Evolutionary conservation across 2,113 vertebrate species (phyloP).

Genomic region (Aldabrachelys gigantea): DNA sequence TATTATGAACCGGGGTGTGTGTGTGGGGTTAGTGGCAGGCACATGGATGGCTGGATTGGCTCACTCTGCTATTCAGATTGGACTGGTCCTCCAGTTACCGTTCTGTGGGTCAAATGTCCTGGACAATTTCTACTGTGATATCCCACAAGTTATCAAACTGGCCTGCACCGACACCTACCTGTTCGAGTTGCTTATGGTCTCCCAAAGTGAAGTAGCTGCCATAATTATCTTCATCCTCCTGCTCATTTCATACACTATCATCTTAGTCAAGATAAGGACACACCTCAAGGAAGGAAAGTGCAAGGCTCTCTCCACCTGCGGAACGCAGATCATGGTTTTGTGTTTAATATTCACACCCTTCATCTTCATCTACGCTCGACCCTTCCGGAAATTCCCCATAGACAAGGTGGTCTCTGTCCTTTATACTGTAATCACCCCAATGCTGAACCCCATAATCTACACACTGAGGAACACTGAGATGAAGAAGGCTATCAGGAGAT

Average conservation of each 20-base stretch:
- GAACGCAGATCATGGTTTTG: conserved; percentile 56
- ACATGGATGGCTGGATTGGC: conserved; percentile 1
- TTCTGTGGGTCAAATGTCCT: background rate
- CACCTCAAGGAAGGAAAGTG: background rate
- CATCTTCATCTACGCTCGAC: conserved; percentile 62
- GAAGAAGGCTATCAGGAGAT: background rate
- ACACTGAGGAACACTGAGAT: background rate
- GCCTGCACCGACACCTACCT: background rate
- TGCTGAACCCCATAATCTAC: conserved; percentile 68
- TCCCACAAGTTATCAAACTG: background rate
- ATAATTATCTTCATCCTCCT: background rate
- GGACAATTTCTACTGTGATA: background rate
- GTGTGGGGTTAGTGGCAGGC: background rate
- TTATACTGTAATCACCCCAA: conserved; percentile 54
- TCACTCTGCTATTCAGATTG: background rate
- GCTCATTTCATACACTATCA: background rate
- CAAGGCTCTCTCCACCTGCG: background rate
- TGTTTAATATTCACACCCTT: conserved; percentile 63
- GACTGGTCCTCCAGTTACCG: background rate
- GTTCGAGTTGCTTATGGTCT: background rate
- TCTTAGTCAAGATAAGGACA: background rate
- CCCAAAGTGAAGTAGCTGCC: background rate
- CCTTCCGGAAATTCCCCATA: conserved; percentile 52
- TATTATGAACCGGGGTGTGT: background rate
- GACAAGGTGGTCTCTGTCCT: conserved; percentile 61